Percentiles rank a stretch among this genome's conserved stretches.
phyloP scores from a whole-genome alignment of 1,140 invertebrate species.

The Drosophila chauvacae region DNA sequence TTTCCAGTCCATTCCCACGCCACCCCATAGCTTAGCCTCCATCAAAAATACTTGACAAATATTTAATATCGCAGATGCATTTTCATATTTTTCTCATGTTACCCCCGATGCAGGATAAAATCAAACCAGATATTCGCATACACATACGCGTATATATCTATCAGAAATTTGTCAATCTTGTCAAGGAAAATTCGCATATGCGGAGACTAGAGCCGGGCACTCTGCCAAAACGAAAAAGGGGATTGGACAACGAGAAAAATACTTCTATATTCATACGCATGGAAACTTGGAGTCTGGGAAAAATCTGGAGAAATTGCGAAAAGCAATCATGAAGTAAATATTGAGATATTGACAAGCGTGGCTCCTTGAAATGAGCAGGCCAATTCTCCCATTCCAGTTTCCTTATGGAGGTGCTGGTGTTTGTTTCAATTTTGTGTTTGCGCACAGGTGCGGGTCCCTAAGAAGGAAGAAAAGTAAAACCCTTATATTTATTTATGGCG shows the following conservation, averaged over 20 bases:
- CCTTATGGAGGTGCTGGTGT: neutral
- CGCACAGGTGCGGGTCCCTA: slow-evolving; percentile 6
- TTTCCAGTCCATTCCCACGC: slow-evolving; percentile 10
- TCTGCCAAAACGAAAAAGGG: slow-evolving; percentile 33
- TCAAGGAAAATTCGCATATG: slow-evolving; percentile 41
- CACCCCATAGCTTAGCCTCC: neutral
- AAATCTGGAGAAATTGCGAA: slow-evolving; percentile 56
- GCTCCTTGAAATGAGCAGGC: slow-evolving; percentile 8
- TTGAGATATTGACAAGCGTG: slow-evolving; percentile 44
- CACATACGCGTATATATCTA: slow-evolving; percentile 34
- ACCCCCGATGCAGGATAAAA: slow-evolving; percentile 13
- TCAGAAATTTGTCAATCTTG: slow-evolving; percentile 47
- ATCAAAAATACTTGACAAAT: slow-evolving; percentile 32
- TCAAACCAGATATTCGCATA: slow-evolving; percentile 22
- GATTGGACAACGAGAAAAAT: slow-evolving; percentile 31
- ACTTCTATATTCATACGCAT: slow-evolving; percentile 26
- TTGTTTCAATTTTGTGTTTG: slow-evolving; percentile 33
- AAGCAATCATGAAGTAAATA: slow-evolving; percentile 57
- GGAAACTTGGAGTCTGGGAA: slow-evolving; percentile 33
- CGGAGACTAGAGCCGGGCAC: slow-evolving; percentile 16
- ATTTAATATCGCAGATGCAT: slow-evolving; percentile 53
- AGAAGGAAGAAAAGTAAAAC: slow-evolving; percentile 22
- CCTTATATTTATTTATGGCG: slow-evolving; percentile 56
- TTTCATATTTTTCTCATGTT: slow-evolving; percentile 1
- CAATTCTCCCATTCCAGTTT: slow-evolving; percentile 1